Conservation (phyloP, 2,888 invertebrate species). For the Napeogenes inachia region DNA sequence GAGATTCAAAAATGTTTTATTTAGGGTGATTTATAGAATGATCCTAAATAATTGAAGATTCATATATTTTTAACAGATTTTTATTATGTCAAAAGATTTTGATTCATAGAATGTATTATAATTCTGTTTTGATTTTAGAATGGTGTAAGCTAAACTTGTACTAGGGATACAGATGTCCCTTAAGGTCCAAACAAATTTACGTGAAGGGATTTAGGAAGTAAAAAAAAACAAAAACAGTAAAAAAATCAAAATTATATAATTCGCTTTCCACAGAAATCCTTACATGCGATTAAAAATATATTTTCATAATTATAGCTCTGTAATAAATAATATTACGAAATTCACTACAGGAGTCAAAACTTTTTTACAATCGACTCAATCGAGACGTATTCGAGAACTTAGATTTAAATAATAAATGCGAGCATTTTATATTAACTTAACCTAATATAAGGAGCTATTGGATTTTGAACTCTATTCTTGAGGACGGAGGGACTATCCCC, state of each 20-base stretch:
- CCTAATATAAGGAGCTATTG: slow-evolving; percentile 1
- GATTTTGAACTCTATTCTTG: not conserved
- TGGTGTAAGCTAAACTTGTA: too few species aligned
- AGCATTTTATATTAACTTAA: slow-evolving; percentile 2
- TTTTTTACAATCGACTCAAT: not conserved
- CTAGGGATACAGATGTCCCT: too few species aligned
- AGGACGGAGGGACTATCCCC: not conserved
- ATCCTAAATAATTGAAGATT: too few species aligned
- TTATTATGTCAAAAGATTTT: too few species aligned
- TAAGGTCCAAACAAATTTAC: too few species aligned
- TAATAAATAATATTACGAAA: slow-evolving; percentile 31
- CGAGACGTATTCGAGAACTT: not conserved
- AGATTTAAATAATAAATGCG: not conserved
- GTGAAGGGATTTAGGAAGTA: not conserved
- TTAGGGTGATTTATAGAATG: too few species aligned
- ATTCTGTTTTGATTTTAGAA: too few species aligned
- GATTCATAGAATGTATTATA: too few species aligned
- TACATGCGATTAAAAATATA: slow-evolving; percentile 34
- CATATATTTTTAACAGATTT: too few species aligned
- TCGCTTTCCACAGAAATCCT: slow-evolving; percentile 49
- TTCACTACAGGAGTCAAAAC: slow-evolving; percentile 6
- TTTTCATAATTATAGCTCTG: slow-evolving; percentile 27
- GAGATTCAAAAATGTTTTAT: too few species aligned
- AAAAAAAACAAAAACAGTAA: slow-evolving; percentile 34
- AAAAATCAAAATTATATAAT: slow-evolving; percentile 63